Evolutionary conservation across 2,113 vertebrate genomes (phyloP).

Genomic region (Lates calcarifer): DNA sequence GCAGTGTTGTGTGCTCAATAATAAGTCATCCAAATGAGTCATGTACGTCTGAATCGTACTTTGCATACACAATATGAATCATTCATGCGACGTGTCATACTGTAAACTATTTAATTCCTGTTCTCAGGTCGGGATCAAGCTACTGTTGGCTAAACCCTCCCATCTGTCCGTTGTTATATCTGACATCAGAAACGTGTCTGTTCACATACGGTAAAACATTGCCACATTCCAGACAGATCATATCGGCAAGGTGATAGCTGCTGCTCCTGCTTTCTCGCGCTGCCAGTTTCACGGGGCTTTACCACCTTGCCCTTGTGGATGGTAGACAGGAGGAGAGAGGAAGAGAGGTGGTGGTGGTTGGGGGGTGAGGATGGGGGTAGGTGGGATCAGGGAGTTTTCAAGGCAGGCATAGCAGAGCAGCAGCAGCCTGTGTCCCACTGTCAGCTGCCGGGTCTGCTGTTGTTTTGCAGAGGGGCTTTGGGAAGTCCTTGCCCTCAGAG

Average conservation of each 20-base stretch:
- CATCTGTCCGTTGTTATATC: conserved; percentile 55
- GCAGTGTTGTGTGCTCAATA: conserved; percentile 26
- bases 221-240: conserved; percentile 83
- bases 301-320: conserved; percentile 31
- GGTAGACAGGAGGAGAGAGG: conserved; percentile 18
- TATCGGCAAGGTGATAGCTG: conserved; percentile 75
- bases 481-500: conserved; percentile 84
- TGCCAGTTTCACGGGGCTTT: conserved; percentile 18
- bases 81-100: conserved; percentile 9
- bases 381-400: conserved; percentile 45
- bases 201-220: conserved; percentile 76
- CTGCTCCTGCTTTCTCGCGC: conserved; percentile 21
- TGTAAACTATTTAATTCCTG: conserved; percentile 57
- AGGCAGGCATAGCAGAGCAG: conserved; percentile 39
- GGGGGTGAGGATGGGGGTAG: neutral
- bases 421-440: conserved; percentile 52
- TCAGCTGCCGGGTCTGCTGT: conserved; percentile 75
- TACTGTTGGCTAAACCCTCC: conserved; percentile 45
- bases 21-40: conserved; percentile 45
- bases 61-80: conserved; percentile 22
- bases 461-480: conserved; percentile 85
- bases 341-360: conserved; percentile 1
- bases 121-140: conserved; percentile 43
- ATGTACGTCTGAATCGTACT: neutral
- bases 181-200: conserved; percentile 80